Base-by-base conservation (phyloP, 2,888 invertebrate genomes). In the Stegana nigrithorax region DNA sequence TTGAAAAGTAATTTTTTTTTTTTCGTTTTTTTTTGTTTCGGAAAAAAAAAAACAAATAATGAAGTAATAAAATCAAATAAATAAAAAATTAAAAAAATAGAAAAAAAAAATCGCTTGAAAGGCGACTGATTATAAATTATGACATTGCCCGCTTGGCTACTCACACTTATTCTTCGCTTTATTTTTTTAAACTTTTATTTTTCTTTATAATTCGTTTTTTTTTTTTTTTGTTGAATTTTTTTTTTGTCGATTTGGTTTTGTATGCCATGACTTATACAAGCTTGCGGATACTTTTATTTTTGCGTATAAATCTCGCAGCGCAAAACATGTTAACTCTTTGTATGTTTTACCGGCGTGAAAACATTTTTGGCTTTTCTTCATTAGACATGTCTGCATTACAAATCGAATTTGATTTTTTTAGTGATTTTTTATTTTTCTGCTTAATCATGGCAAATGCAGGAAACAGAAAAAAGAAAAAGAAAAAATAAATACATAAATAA, bases 111-210 rank as follows among this genome's bases (percentile, higher is more conserved):
- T 59, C 65, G 66, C 63, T 69, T 71, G 69, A 68, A 71, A 69
- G 71, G 70, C 73, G 75, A 68, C 73, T 79, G 75, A 75, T 78
- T 75, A 75, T 79, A 75, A 79, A 75, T 79, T 79, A 75, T 80
- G 70, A 68, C 70, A 66, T 66, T 70, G 69, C 73, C 73, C 51
- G 29, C 45, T 73, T 39, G 39, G 14, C 39, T 4, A 14, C 17
- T 39, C 14, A 10, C n/a, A 39, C 6, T 39, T n/a, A 14, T 8
- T 4, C 1, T 4, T 39, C 39, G 10, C 6, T 39, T 39, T 2
- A 39, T 39, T 39, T n/a, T 39, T n/a, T n/a, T n/a, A n/a, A n/a
- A 42, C 42, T 19, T 42, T 14, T 42, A 19, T 14, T 42, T 19
- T 42, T 17, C 42, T 8, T 19, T 42, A 6, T 19, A 19, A 19